Base-by-base conservation (phyloP, 2,797 vertebrate species). In the Aeoliscus strigatus region DNA sequence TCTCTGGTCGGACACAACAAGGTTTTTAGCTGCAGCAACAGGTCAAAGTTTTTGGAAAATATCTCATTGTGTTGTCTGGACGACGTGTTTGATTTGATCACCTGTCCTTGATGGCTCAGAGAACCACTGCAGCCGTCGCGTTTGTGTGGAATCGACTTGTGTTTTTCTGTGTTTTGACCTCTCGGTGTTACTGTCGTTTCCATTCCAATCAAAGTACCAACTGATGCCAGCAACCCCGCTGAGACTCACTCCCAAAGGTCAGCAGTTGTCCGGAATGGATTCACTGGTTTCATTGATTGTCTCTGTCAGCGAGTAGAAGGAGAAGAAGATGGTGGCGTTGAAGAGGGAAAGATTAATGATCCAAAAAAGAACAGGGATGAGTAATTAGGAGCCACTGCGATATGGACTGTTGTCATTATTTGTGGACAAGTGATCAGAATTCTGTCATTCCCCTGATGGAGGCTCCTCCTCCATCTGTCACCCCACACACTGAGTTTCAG, bases 181-280 rank as follows among this genome's bases (percentile, higher is more conserved):
- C 31, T 64, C 44, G 61, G 56, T 59, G 51, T 51, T 46, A 50
- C 21, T 77, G 75, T 77, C 69, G 64, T 25, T 25, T 25, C 6
- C 60, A 56, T 38, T 53, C 23, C 43, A 41, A 54, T 72, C 60
- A 34, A 42, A 48, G 42, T 60, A 64, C 68, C 73, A 77, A 34
- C 34, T 12, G 64, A 33, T 54, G 68, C 48, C 55, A 50, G 68
- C 42, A 72, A 66, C 67, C 59, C 77, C 67, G 6, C 68, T 31
- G 73, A 79, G 75, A 78, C 60, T 40, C 35, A 7, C 9, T 33
- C 62, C 38, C 66, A 77, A 80, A 79, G 79, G 79, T 83, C 73
- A 70, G 46, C 54, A 1, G 43, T 11, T 43, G 52, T 58, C 54
- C 53, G 58, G 67, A 68, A 77, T 70, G 52, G 42, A 73, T 67